Evolutionary conservation across 1,140 invertebrate species (phyloP).

Genomic region (Penaeus indicus): DNA sequence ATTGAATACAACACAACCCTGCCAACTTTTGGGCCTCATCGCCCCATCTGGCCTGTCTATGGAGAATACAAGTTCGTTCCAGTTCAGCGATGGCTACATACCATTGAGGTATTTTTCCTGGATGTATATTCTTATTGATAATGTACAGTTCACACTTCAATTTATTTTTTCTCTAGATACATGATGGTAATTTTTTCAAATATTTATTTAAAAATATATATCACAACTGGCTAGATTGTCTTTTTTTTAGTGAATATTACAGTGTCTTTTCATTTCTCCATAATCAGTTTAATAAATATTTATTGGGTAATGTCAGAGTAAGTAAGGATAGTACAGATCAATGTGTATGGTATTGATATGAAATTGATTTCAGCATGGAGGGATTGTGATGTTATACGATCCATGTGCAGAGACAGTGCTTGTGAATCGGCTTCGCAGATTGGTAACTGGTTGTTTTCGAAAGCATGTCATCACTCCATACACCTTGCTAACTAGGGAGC

Average conservation of each 20-base stretch:
- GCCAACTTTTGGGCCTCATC: conserved; percentile 81
- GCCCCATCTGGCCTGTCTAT: conserved; percentile 85
- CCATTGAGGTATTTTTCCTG: conserved; percentile 75
- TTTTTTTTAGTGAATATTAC: too few relatives aligned
- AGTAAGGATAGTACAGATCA: not conserved
- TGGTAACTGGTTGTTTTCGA: conserved; percentile 81
- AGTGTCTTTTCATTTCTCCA: too few relatives aligned
- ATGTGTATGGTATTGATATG: not conserved
- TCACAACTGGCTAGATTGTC: too few relatives aligned
- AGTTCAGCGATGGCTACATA: conserved; percentile 86
- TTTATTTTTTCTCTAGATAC: too few relatives aligned
- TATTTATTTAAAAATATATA: too few relatives aligned
- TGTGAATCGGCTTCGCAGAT: conserved; percentile 76
- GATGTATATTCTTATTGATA: conserved; percentile 68
- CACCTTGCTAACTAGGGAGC: conserved; percentile 74
- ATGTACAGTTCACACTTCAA: too few relatives aligned
- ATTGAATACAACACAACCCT: conserved; percentile 78
- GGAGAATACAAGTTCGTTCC: conserved; percentile 88
- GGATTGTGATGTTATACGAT: conserved; percentile 88
- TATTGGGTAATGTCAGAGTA: too few relatives aligned
- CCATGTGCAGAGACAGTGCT: conserved; percentile 83
- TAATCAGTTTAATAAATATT: too few relatives aligned
- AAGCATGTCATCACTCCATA: conserved; percentile 87
- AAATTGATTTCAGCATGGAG: conserved; percentile 78
- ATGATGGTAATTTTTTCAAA: too few relatives aligned